These are phyloP conservation scores for Stigmatopora argus DNA, from an alignment of 2,113 vertebrate genomes.

Conservation along the genomic window DNA sequence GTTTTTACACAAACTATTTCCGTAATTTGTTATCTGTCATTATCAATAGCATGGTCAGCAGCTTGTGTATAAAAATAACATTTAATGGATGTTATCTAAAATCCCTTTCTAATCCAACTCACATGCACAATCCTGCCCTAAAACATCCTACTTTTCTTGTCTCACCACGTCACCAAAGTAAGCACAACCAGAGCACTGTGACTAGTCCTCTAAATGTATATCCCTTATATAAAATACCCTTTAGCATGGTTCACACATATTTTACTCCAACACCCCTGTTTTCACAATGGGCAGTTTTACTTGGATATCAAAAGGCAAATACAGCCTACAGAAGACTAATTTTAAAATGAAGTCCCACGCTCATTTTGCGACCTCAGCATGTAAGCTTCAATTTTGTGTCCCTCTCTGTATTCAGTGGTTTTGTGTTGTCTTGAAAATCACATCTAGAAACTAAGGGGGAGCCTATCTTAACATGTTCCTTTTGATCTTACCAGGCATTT, in stretches of 20 bases:
- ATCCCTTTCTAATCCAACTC: background rate
- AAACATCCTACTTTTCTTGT: background rate
- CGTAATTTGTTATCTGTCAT: background rate
- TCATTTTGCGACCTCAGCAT: conserved; percentile 9
- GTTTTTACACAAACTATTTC: too few relatives aligned
- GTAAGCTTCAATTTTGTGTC: conserved; percentile 23
- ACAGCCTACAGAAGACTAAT: conserved; percentile 7
- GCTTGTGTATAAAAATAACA: too few relatives aligned
- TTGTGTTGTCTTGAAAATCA: conserved; percentile 13
- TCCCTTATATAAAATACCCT: conserved; percentile 2
- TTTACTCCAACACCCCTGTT: conserved; percentile 1
- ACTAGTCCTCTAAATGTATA: conserved; percentile 35
- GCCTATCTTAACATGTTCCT: conserved; percentile 1
- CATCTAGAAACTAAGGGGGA: conserved; percentile 6
- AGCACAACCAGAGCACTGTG: conserved; percentile 37
- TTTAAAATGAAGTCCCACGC: conserved; percentile 18
- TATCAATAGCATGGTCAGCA: background rate
- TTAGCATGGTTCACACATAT: conserved; percentile 19
- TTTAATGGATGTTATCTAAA: background rate
- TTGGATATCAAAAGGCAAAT: conserved; percentile 17
- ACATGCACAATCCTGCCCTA: background rate
- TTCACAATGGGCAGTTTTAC: background rate
- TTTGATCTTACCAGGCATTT: background rate
- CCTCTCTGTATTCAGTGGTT: conserved; percentile 19
- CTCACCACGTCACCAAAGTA: conserved; percentile 12